Conservation (phyloP, 2,113 vertebrate genomes). For the Apodemus sylvaticus region DNA sequence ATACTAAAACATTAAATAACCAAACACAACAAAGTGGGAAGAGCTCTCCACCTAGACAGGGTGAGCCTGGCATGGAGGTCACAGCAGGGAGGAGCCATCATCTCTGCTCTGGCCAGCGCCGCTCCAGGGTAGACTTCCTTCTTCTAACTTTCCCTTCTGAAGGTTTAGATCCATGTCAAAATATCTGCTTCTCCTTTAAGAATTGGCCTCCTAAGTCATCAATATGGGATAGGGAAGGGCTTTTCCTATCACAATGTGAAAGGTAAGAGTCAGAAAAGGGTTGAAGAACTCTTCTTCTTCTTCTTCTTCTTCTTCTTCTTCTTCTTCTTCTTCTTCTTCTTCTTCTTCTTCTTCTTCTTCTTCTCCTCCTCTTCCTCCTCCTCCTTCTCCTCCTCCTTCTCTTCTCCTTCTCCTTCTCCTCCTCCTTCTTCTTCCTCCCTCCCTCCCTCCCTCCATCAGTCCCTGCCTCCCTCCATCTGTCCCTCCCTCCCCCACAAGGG, state of each 20-base stretch:
- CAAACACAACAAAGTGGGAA: not conserved
- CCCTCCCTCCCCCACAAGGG: not conserved
- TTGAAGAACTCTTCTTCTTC: not conserved
- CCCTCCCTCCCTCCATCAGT: too few species aligned
- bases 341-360: rapidly evolving
- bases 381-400: too few species aligned
- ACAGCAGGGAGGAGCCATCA: not conserved
- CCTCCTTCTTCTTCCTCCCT: rapidly evolving
- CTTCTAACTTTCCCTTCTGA: conserved; percentile 6
- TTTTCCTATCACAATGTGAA: conserved; percentile 8
- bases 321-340: not conserved
- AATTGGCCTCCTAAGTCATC: conserved; percentile 1
- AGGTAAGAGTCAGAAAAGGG: not conserved
- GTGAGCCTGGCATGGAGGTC: not conserved
- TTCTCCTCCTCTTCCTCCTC: too few species aligned
- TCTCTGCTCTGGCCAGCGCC: not conserved
- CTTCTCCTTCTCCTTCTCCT: not conserved
- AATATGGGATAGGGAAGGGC: not conserved
- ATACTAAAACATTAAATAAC: not conserved
- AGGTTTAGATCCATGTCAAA: conserved; percentile 3
- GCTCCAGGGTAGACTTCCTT: not conserved
- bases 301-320: rapidly evolving
- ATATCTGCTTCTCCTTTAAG: conserved; percentile 7
- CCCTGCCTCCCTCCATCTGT: too few species aligned
- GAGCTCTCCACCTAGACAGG: not conserved